Conservation (phyloP, 2,888 invertebrate species). For the Rosalia funebris region DNA sequence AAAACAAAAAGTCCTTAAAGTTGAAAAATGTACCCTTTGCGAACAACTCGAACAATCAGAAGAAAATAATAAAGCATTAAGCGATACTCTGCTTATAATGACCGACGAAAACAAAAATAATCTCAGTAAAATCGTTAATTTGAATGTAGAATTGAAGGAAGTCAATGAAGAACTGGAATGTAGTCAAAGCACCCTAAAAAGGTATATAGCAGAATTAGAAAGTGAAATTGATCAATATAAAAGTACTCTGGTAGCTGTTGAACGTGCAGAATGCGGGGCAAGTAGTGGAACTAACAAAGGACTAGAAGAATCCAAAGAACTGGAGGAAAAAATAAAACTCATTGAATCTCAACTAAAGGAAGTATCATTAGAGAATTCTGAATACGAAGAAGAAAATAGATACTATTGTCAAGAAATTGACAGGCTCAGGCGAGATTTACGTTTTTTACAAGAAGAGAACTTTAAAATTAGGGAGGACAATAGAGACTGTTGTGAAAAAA, state of each 20-base stretch:
- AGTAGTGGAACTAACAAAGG: neutral
- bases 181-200: neutral
- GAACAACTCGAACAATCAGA: conserved; percentile 12
- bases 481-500: conserved; percentile 17
- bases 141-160: conserved; percentile 4
- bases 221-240: conserved; percentile 13
- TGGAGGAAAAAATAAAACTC: conserved; percentile 20
- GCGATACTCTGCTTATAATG: conserved; percentile 15
- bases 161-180: neutral
- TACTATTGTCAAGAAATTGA: conserved; percentile 31
- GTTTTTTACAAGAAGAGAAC: conserved; percentile 26
- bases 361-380: conserved; percentile 29
- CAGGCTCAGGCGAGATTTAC: conserved; percentile 18
- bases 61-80: conserved; percentile 5
- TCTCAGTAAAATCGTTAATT: conserved; percentile 12
- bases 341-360: conserved; percentile 26
- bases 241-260: neutral
- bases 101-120: conserved; percentile 24
- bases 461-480: conserved; percentile 23
- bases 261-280: neutral
- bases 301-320: conserved; percentile 13
- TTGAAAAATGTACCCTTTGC: conserved; percentile 11
- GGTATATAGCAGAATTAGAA: neutral
- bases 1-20: neutral
- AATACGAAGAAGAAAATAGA: conserved; percentile 40